Conservation (phyloP, 2,888 invertebrate genomes). For the Cynaeus angustus region DNA sequence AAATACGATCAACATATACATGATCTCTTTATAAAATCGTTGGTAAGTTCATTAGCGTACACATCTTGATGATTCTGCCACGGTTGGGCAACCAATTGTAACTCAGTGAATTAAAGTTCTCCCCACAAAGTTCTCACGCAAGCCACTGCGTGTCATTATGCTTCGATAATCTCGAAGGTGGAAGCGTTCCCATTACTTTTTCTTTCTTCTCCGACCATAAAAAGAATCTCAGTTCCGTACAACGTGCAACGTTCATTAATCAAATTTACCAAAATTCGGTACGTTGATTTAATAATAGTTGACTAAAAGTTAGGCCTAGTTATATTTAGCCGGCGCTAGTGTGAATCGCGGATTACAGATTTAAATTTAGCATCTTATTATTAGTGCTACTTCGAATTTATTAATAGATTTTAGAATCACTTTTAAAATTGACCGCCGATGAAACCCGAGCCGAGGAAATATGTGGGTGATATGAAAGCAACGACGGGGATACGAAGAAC, state of each 20-base stretch:
- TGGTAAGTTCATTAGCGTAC: slow-evolving; percentile 58
- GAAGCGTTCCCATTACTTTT: slow-evolving; percentile 29
- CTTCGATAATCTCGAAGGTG: slow-evolving; percentile 43
- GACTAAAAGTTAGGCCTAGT: slow-evolving; percentile 11
- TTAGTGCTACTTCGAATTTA: slow-evolving; percentile 26
- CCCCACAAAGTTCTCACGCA: slow-evolving; percentile 52
- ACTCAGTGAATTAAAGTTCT: slow-evolving; percentile 53
- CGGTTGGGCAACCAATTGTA: slow-evolving; percentile 55
- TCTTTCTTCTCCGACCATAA: background rate
- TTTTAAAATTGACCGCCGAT: slow-evolving; percentile 23
- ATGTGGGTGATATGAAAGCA: no score
- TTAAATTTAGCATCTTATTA: slow-evolving; percentile 38
- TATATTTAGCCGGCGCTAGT: slow-evolving; percentile 30
- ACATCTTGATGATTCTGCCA: slow-evolving; percentile 52
- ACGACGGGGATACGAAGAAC: no score
- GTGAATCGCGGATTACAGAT: slow-evolving; percentile 2
- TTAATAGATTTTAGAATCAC: slow-evolving; percentile 32
- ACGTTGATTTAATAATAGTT: slow-evolving; percentile 16
- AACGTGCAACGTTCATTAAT: slow-evolving; percentile 9
- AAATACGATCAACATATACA: slow-evolving; percentile 8
- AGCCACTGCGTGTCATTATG: slow-evolving; percentile 52
- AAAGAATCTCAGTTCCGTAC: background rate
- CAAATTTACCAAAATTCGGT: slow-evolving; percentile 6
- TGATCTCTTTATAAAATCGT: slow-evolving; percentile 56
- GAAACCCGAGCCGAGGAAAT: slow-evolving; percentile 11